A percentile compares a stretch with the other conserved stretches of the same genome.
Conservation (phyloP, 1,140 invertebrate genomes). For the Bombus polaris region DNA sequence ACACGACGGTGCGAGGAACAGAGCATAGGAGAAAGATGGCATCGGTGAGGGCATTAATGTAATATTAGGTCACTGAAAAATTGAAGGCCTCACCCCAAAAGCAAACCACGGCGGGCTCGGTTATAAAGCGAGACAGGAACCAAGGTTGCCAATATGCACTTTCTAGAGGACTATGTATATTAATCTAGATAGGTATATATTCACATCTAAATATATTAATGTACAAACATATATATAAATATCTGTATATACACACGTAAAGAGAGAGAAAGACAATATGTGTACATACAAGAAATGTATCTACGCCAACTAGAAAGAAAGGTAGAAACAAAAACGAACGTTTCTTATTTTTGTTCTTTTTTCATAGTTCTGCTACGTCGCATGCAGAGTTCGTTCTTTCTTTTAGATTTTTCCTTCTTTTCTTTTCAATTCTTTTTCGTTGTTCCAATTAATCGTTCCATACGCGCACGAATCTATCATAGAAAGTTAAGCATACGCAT, state of each 20-base stretch:
- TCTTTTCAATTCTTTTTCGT: not conserved
- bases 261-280: slow-evolving; percentile 30
- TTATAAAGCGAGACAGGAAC: slow-evolving; percentile 80
- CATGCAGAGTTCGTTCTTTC: slow-evolving; percentile 44
- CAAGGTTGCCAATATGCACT: slow-evolving; percentile 81
- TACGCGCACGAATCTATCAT: not conserved
- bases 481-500: not conserved
- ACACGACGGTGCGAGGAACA: slow-evolving; percentile 21
- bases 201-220: slow-evolving; percentile 35
- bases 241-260: slow-evolving; percentile 27
- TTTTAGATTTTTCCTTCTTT: no score
- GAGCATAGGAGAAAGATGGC: not conserved
- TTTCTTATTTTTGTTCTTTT: not conserved
- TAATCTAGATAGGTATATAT: slow-evolving; percentile 53
- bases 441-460: not conserved
- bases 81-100: slow-evolving; percentile 66
- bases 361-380: slow-evolving; percentile 32
- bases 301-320: slow-evolving; percentile 51
- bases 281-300: slow-evolving; percentile 53
- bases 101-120: slow-evolving; percentile 74
- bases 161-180: slow-evolving; percentile 59
- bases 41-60: not conserved
- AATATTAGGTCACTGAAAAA: slow-evolving; percentile 23
- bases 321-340: slow-evolving; percentile 28
- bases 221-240: slow-evolving; percentile 14